These are phyloP conservation scores for Acholoe squamosa DNA, from an alignment of 2,888 invertebrate genomes.

Conservation along the genomic window DNA sequence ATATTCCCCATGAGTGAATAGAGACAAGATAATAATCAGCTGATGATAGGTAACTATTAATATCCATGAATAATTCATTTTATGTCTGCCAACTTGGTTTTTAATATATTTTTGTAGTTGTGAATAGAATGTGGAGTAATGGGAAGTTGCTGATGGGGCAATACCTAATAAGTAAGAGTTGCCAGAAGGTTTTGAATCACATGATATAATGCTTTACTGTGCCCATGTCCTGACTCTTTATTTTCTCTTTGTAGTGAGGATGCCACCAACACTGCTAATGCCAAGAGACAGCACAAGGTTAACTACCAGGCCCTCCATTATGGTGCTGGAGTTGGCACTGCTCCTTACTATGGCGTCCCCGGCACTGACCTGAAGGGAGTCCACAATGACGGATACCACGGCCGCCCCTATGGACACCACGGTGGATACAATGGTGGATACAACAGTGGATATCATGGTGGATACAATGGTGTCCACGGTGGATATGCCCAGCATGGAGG, in stretches of 20 bases:
- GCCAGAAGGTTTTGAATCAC: too few species aligned
- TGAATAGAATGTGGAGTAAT: too few species aligned
- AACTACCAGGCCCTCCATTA: neutral
- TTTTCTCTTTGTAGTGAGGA: neutral
- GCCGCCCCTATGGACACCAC: neutral
- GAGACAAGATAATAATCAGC: too few species aligned
- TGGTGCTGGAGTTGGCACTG: constrained; percentile 54
- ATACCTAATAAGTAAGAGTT: too few species aligned
- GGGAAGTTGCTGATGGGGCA: too few species aligned
- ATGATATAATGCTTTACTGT: neutral
- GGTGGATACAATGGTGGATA: neutral
- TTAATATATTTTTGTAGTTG: too few species aligned
- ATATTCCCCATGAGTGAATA: too few species aligned
- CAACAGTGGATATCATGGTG: neutral
- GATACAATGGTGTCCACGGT: constrained; percentile 25
- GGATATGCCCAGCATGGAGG: neutral
- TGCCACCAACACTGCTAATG: neutral
- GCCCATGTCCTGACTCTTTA: too few species aligned
- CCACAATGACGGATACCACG: constrained; percentile 26
- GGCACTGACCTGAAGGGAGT: constrained; percentile 20
- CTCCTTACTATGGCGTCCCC: constrained; percentile 46
- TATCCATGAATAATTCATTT: too few species aligned
- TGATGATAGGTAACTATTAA: too few species aligned
- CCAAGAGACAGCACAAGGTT: neutral
- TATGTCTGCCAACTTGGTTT: too few species aligned